phyloP scores from a whole-genome alignment of 2,888 invertebrate species.

The Dromius quadrimaculatus region DNA sequence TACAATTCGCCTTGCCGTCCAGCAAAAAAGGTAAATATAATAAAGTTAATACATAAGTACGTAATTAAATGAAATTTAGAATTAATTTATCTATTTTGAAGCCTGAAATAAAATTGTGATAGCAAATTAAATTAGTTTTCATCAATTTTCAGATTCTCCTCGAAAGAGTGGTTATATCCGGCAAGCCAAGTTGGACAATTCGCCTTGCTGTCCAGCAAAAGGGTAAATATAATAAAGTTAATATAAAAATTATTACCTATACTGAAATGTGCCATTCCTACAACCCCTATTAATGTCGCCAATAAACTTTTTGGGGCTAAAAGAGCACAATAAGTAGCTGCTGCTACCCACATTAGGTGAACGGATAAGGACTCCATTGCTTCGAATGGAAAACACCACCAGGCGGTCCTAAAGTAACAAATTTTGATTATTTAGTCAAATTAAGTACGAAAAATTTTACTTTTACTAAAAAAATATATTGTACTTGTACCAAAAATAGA shows the following conservation, averaged over 20 bases:
- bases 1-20: neutral
- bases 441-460: no score
- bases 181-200: neutral
- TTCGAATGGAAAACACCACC: slow-evolving; percentile 92
- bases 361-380: slow-evolving; percentile 88
- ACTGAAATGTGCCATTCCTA: slow-evolving; percentile 91
- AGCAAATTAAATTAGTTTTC: neutral
- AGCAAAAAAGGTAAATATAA: neutral
- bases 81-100: neutral
- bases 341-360: slow-evolving; percentile 92
- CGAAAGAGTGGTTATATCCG: neutral
- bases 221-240: neutral
- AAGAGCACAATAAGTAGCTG: slow-evolving; percentile 87
- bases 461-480: neutral
- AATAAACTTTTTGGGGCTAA: slow-evolving; percentile 85
- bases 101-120: neutral
- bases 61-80: neutral
- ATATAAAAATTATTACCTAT: slow-evolving; percentile 70
- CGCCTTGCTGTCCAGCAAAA: neutral
- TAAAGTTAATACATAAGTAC: no score
- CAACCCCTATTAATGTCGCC: slow-evolving; percentile 87
- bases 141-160: neutral
- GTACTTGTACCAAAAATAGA: neutral
- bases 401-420: slow-evolving; percentile 76
- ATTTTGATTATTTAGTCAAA: neutral